phyloP scores from a whole-genome alignment of 2,797 vertebrate genomes.

The Aplochiton taeniatus region DNA sequence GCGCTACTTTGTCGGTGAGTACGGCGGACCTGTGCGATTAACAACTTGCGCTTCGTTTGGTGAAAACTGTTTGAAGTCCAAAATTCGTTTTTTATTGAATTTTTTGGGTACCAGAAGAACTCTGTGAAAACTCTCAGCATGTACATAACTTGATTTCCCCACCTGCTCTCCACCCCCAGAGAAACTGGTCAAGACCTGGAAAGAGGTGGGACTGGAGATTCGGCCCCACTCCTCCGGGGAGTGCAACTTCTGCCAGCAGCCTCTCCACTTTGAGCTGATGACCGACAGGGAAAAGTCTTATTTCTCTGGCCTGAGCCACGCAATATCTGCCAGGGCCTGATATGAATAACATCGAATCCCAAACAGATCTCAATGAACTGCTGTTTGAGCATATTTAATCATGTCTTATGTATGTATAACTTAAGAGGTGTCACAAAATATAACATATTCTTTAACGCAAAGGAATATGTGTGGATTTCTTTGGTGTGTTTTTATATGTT shows the following conservation, averaged over 20 bases:
- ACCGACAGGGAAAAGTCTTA: slow-evolving; percentile 86
- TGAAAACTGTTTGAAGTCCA: background rate
- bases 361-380: background rate
- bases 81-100: background rate
- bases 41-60: background rate
- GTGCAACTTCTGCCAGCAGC: slow-evolving; percentile 88
- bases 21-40: background rate
- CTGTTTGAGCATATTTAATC: slow-evolving; percentile 25
- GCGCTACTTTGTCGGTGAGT: slow-evolving; percentile 87
- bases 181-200: slow-evolving; percentile 84
- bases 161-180: slow-evolving; percentile 68
- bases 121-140: background rate
- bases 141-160: background rate
- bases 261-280: slow-evolving; percentile 91
- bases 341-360: background rate
- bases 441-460: slow-evolving; percentile 11
- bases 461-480: slow-evolving; percentile 13
- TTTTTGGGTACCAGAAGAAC: background rate
- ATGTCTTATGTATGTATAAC: slow-evolving; percentile 17
- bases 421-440: background rate
- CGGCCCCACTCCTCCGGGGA: slow-evolving; percentile 84
- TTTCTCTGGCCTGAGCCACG: slow-evolving; percentile 87
- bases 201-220: slow-evolving; percentile 81
- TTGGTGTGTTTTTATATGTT: background rate
- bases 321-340: slow-evolving; percentile 82